phyloP scores from a whole-genome alignment of 2,113 vertebrate species.

The Chelonoidis abingdonii region DNA sequence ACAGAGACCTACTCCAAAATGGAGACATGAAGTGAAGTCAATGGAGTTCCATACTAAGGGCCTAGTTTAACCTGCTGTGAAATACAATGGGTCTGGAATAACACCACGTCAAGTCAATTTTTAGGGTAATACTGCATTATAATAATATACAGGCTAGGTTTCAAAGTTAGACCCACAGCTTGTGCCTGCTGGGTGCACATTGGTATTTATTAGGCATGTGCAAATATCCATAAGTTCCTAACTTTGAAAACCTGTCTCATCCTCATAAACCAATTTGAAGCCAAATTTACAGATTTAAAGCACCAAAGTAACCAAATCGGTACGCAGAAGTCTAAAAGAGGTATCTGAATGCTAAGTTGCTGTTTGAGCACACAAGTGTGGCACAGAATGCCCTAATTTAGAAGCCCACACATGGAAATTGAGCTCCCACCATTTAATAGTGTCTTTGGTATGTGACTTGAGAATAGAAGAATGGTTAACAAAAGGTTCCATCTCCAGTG shows the following conservation, averaged over 20 bases:
- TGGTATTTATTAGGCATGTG: background rate
- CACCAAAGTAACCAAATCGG: background rate
- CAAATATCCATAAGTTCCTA: background rate
- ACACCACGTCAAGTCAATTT: background rate
- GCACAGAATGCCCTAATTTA: background rate
- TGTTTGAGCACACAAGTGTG: background rate
- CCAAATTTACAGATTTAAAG: background rate
- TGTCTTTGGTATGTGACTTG: background rate
- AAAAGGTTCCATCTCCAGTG: constrained; percentile 43
- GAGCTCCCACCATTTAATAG: constrained; percentile 26
- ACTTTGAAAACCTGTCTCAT: background rate
- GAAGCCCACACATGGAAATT: background rate
- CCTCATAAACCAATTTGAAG: background rate
- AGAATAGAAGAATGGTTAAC: constrained; percentile 48
- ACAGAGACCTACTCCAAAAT: background rate
- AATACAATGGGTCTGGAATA: background rate
- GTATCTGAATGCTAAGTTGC: background rate
- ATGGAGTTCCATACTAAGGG: background rate
- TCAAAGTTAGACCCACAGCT: background rate
- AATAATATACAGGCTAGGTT: background rate
- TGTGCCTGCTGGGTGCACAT: background rate
- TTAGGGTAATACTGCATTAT: background rate
- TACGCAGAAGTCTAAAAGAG: background rate
- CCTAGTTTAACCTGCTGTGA: background rate
- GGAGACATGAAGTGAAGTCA: background rate